Conservation (phyloP, 2,113 vertebrate genomes). For the Parotia lawesii region DNA sequence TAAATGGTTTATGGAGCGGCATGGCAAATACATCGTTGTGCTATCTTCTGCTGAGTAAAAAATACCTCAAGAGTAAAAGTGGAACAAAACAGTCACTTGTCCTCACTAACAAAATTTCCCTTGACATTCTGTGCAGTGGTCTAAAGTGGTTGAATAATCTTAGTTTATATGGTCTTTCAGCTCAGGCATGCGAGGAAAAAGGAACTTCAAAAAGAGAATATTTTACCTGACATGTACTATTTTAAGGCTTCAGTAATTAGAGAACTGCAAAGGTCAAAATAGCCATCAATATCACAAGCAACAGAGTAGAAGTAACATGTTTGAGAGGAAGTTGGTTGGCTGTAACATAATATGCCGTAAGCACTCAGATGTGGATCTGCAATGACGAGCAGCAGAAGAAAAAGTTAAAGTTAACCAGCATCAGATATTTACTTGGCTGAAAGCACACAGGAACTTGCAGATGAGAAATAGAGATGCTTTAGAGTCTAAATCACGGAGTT, state of each 20-base stretch:
- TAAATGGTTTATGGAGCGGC: background rate
- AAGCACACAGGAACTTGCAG: background rate
- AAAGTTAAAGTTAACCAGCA: background rate
- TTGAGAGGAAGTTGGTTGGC: constrained; percentile 55
- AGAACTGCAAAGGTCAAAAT: constrained; percentile 60
- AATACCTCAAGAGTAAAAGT: constrained; percentile 35
- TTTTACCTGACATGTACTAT: constrained; percentile 58
- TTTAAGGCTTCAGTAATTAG: constrained; percentile 60
- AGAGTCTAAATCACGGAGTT: background rate
- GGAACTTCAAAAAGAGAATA: constrained; percentile 62
- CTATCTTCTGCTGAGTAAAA: background rate
- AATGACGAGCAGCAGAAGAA: background rate
- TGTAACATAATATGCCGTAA: constrained; percentile 27
- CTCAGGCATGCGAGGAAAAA: constrained; percentile 59
- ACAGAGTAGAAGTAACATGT: constrained; percentile 61
- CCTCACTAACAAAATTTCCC: constrained; percentile 1
- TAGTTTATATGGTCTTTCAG: constrained; percentile 54
- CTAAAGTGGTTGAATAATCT: constrained; percentile 56
- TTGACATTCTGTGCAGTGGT: constrained; percentile 35
- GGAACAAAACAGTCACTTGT: constrained; percentile 41
- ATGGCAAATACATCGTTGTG: background rate
- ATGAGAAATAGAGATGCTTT: background rate
- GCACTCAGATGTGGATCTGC: background rate
- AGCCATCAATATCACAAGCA: constrained; percentile 66
- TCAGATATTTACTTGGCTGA: background rate